These are phyloP conservation scores for Bhutanitis thaidina DNA, from an alignment of 2,888 invertebrate genomes.

Conservation along the genomic window DNA sequence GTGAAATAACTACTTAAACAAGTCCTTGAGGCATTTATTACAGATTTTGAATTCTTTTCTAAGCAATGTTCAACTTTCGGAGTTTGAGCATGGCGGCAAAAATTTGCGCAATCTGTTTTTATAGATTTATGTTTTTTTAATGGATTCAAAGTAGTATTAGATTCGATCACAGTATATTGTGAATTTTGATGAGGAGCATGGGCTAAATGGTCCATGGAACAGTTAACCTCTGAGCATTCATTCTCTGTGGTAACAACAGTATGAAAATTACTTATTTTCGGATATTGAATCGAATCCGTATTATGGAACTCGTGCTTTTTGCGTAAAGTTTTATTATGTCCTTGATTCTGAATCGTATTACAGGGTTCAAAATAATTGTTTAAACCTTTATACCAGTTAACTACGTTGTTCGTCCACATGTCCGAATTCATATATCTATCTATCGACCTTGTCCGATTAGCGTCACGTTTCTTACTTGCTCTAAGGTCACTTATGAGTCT, in stretches of 20 bases:
- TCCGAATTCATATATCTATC: neutral
- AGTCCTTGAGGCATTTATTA: no score
- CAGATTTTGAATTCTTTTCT: no score
- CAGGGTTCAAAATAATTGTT: constrained; percentile 26
- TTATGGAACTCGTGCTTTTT: neutral
- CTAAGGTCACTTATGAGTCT: neutral
- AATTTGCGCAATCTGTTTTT: no score
- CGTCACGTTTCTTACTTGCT: constrained; percentile 19
- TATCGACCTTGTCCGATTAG: neutral
- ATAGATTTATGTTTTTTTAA: neutral
- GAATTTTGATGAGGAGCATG: neutral
- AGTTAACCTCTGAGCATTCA: neutral
- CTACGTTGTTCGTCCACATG: constrained; percentile 31
- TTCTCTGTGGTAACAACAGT: neutral
- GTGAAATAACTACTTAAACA: neutral
- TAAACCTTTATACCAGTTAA: constrained; percentile 43
- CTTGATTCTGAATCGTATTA: neutral
- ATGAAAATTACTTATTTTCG: no score
- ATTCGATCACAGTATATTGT: neutral
- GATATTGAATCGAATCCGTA: neutral
- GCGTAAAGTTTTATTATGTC: no score
- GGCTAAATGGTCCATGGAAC: neutral
- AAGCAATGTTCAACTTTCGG: no score
- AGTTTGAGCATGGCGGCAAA: no score
- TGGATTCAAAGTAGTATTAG: neutral